Conservation (phyloP, 2,113 vertebrate species). For the Mormoops blainvillei region DNA sequence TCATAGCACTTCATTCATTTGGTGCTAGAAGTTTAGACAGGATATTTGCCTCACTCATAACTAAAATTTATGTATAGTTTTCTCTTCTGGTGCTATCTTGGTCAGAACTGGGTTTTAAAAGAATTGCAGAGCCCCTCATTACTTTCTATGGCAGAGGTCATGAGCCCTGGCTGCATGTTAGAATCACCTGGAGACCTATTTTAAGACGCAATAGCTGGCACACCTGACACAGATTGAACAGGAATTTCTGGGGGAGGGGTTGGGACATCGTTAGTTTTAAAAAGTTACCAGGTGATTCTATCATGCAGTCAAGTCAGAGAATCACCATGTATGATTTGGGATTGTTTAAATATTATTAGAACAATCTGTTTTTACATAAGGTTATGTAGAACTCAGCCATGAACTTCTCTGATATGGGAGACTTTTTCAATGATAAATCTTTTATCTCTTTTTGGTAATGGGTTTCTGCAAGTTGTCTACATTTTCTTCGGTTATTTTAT, state of each 20-base stretch:
- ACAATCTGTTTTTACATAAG: neutral
- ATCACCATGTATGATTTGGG: neutral
- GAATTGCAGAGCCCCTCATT: neutral
- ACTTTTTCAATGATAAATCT: neutral
- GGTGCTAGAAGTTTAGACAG: neutral
- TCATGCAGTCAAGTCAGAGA: neutral
- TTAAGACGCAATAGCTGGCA: too few species aligned
- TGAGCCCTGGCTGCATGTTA: neutral
- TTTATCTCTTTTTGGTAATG: neutral
- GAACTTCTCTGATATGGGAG: neutral
- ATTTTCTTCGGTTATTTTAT: neutral
- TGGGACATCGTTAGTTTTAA: neutral
- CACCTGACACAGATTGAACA: too few species aligned
- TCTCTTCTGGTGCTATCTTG: neutral
- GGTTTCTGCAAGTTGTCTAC: neutral
- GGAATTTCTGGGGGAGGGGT: neutral
- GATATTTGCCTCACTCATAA: neutral
- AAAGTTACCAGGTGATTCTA: neutral
- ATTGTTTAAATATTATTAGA: neutral
- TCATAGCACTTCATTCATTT: neutral
- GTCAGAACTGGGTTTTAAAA: neutral
- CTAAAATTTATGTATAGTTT: neutral
- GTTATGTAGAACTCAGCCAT: neutral
- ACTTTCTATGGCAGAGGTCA: neutral
- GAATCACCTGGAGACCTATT: neutral